These are phyloP conservation scores for Rhimphoctona megacephalus DNA, from an alignment of 2,888 invertebrate genomes.

Conservation along the genomic window DNA sequence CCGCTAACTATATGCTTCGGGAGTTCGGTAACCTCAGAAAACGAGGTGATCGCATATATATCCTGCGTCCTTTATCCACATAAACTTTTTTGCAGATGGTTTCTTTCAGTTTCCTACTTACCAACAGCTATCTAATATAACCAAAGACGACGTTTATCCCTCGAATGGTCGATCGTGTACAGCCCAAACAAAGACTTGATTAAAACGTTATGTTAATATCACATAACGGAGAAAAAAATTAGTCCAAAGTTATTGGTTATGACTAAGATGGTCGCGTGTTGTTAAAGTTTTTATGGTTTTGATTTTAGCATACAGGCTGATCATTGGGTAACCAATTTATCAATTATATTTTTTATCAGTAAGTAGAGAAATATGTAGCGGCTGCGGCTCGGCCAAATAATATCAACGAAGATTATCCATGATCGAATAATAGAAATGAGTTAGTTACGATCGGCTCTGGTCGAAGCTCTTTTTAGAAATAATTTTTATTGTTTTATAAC, in stretches of 20 bases:
- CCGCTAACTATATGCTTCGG: constrained; percentile 6
- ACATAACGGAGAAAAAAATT: neutral
- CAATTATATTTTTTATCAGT: neutral
- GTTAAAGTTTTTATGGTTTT: neutral
- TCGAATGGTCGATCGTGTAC: neutral
- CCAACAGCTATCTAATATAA: constrained; percentile 11
- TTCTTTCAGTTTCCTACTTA: constrained; percentile 21
- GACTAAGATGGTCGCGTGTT: neutral
- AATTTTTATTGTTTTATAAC: too few species aligned
- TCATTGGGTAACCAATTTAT: neutral
- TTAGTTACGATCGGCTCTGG: too few species aligned
- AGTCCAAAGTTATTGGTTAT: neutral
- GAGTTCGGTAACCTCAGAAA: neutral
- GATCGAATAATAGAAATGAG: too few species aligned
- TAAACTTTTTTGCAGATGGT: constrained; percentile 31
- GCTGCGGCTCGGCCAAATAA: too few species aligned
- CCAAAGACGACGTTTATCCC: constrained; percentile 1
- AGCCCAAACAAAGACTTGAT: constrained; percentile 9
- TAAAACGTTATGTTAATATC: constrained; percentile 47
- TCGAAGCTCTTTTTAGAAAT: too few species aligned
- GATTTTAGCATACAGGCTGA: neutral
- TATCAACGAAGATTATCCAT: too few species aligned
- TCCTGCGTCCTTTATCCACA: constrained; percentile 2
- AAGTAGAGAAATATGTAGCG: too few species aligned
- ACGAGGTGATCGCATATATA: constrained; percentile 9